Evolutionary conservation across 2,797 vertebrate species (phyloP), one percentile per base, ranked within the genome.

Genomic region (Gallirallus australis): DNA sequence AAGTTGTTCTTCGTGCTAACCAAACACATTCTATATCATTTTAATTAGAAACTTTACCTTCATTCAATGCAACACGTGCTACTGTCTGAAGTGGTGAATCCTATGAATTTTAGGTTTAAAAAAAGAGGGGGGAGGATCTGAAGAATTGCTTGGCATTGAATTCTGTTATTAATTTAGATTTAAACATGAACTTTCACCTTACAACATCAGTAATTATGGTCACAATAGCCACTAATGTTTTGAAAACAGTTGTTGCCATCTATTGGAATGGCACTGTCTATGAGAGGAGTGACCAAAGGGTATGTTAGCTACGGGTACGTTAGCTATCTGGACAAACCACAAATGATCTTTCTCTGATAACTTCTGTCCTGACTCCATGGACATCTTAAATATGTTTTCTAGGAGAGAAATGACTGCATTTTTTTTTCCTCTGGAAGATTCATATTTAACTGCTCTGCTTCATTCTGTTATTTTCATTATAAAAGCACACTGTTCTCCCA

Each of bases 171-270:
- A 45, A n/a, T 65, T 79, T 82, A 68, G 50, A 85, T 65, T 70
- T 56, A 87, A 94, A 52, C n/a, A 59, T 12, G 18, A 14, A 33
- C 66, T 70, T 96, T 39, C 19, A 66, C 42, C 25, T 45, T 64
- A 71, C 0, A 11, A n/a, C 17, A 77, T 40, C 18, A 27, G 25
- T 53, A 73, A 56, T 61, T 50, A 75, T 3, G 61, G 24, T 10
- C 71, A 31, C 30, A 89, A 45, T 40, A 91, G 48, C 9, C 63
- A 75, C 25, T n/a, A 47, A 8, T 50, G 23, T 42, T 84, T 42
- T 52, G 48, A 89, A 95, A 91, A 53, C 53, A 91, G 86, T 75
- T 92, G 45, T 86, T 91, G 73, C n/a, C 81, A 79, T 12, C 70
- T 86, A 45, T 91, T 84, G 66, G 31, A 69, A 30, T 28, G 25